Evolutionary conservation across 2,888 invertebrate genomes (phyloP).

Genomic region (Epistrophe grossulariae): DNA sequence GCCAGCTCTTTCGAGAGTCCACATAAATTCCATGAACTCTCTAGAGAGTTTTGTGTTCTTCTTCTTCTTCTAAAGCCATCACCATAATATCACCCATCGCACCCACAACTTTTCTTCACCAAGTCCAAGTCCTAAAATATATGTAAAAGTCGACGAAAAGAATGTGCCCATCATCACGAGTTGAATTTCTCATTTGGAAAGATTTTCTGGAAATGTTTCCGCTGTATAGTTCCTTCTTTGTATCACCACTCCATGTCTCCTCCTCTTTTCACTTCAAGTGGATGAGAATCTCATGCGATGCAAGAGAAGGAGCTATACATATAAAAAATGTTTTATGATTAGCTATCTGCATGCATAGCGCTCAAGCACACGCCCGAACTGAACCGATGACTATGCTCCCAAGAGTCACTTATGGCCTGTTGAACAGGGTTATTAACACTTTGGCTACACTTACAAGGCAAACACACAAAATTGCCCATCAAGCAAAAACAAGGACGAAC

Average conservation of each 20-base stretch:
- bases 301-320: slow-evolving; percentile 10
- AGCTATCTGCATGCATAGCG: slow-evolving; percentile 57
- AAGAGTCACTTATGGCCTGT: slow-evolving; percentile 53
- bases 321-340: slow-evolving; percentile 68
- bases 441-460: slow-evolving; percentile 57
- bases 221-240: slow-evolving; percentile 21
- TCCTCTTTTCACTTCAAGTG: slow-evolving; percentile 13
- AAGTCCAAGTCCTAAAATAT: slow-evolving; percentile 9
- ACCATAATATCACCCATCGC: slow-evolving; percentile 26
- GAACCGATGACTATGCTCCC: slow-evolving; percentile 30
- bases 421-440: slow-evolving; percentile 70
- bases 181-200: slow-evolving; percentile 70
- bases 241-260: neutral
- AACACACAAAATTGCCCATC: slow-evolving; percentile 56
- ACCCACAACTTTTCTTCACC: slow-evolving; percentile 28
- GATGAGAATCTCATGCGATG: slow-evolving; percentile 23
- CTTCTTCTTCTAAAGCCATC: neutral
- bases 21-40: slow-evolving; percentile 65
- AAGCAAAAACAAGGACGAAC: slow-evolving; percentile 24
- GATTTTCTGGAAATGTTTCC: slow-evolving; percentile 65
- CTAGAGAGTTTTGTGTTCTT: slow-evolving; percentile 14
- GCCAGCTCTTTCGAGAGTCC: slow-evolving; percentile 56
- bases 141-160: slow-evolving; percentile 44
- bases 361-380: slow-evolving; percentile 3
- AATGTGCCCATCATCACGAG: slow-evolving; percentile 74